phyloP scores from a whole-genome alignment of 2,888 invertebrate species.

The Meganola albula region DNA sequence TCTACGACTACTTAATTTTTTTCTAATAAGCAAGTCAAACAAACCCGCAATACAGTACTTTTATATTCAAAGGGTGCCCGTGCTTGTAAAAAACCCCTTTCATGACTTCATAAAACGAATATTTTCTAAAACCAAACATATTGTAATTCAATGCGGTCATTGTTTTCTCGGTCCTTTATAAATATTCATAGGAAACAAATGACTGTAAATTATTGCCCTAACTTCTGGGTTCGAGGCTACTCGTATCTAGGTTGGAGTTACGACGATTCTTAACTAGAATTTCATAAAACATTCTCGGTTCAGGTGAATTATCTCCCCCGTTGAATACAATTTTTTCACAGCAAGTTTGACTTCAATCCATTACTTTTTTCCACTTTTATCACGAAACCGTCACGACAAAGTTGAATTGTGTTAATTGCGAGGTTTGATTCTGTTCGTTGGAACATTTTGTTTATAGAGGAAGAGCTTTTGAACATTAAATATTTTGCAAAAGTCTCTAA shows the following conservation, averaged over 20 bases:
- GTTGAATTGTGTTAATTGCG: slow-evolving; percentile 69
- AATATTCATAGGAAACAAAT: slow-evolving; percentile 70
- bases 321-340: slow-evolving; percentile 72
- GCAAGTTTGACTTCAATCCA: slow-evolving; percentile 74
- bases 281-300: slow-evolving; percentile 61
- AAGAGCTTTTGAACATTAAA: slow-evolving; percentile 36
- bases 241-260: slow-evolving; percentile 33
- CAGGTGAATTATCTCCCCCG: slow-evolving; percentile 70
- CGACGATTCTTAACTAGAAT: slow-evolving; percentile 62
- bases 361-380: slow-evolving; percentile 67
- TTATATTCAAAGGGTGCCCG: no score
- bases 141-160: slow-evolving; percentile 51
- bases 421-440: slow-evolving; percentile 50
- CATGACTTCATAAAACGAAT: slow-evolving; percentile 30
- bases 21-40: no score
- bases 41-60: no score
- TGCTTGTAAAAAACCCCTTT: no score
- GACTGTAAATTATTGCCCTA: slow-evolving; percentile 51
- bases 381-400: slow-evolving; percentile 53
- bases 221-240: slow-evolving; percentile 44
- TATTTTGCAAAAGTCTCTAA: slow-evolving; percentile 26
- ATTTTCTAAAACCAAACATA: slow-evolving; percentile 38
- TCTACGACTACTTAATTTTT: no score
- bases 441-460: slow-evolving; percentile 40
- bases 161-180: slow-evolving; percentile 60